These are phyloP conservation scores for Ormyrus pomaceus DNA, from an alignment of 2,888 invertebrate species.

Conservation along the genomic window DNA sequence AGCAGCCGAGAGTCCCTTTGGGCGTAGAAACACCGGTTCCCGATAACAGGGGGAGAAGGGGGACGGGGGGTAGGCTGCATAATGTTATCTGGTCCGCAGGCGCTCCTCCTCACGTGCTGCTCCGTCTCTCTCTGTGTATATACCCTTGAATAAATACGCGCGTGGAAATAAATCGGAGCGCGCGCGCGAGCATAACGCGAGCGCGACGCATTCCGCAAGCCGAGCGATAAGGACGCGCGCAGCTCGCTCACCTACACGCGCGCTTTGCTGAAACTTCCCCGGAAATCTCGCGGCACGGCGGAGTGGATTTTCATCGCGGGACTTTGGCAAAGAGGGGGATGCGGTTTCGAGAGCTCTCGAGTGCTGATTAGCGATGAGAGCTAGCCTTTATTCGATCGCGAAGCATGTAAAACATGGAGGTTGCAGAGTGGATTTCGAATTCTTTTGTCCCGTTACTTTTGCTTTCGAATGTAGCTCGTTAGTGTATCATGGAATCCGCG, in stretches of 20 bases:
- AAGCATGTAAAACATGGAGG: background rate
- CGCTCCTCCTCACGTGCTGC: background rate
- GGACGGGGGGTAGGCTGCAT: background rate
- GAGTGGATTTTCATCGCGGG: background rate
- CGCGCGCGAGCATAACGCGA: background rate
- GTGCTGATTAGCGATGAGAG: too few relatives aligned
- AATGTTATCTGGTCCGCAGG: slow-evolving; percentile 23
- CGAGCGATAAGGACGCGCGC: slow-evolving; percentile 30
- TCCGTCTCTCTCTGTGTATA: background rate
- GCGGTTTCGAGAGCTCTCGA: background rate
- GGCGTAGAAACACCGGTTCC: slow-evolving; percentile 35
- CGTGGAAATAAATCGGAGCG: slow-evolving; percentile 39
- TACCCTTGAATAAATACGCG: slow-evolving; percentile 32
- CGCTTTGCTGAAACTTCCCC: background rate
- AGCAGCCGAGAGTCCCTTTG: background rate
- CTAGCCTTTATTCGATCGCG: too few relatives aligned
- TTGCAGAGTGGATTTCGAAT: background rate
- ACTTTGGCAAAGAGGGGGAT: background rate
- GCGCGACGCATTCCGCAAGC: slow-evolving; percentile 24
- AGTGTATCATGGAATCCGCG: too few relatives aligned
- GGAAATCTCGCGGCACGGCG: slow-evolving; percentile 5
- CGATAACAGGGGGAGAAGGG: slow-evolving; percentile 1
- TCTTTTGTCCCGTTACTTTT: too few relatives aligned
- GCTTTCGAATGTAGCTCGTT: too few relatives aligned
- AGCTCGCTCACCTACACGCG: background rate